These are phyloP conservation scores for Forbesichthys papilliferus DNA, from an alignment of 2,113 vertebrate genomes.

Conservation along the genomic window DNA sequence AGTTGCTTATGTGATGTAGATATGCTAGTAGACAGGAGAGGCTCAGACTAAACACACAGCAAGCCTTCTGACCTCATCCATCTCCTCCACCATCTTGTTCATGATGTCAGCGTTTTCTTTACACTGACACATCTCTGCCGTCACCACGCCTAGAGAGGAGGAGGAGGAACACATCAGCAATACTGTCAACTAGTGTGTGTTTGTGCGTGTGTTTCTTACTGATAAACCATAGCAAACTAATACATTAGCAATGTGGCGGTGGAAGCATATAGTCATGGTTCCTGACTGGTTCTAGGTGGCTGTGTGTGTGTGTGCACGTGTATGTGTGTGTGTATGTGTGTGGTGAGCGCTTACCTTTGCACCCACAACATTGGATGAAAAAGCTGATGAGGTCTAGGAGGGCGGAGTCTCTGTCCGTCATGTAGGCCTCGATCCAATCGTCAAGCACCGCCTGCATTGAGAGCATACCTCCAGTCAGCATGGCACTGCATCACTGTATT, in stretches of 20 bases:
- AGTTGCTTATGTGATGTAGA: no score
- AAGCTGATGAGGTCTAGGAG: slow-evolving; percentile 92
- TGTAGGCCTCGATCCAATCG: slow-evolving; percentile 88
- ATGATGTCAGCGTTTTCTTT: slow-evolving; percentile 78
- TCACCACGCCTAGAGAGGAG: slow-evolving; percentile 82
- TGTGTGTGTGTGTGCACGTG: not conserved
- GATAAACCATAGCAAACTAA: not conserved
- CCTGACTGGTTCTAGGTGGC: not conserved
- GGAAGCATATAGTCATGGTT: not conserved
- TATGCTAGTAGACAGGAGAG: no score
- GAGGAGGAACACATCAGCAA: not conserved
- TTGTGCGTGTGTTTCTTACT: not conserved
- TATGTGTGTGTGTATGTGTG: not conserved
- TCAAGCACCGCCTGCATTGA: slow-evolving; percentile 83
- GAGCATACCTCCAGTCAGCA: slow-evolving; percentile 11
- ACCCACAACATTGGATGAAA: slow-evolving; percentile 92
- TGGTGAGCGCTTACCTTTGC: slow-evolving; percentile 78
- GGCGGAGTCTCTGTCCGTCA: slow-evolving; percentile 81
- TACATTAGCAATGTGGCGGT: not conserved
- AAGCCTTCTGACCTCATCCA: slow-evolving; percentile 81
- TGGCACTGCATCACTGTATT: not conserved
- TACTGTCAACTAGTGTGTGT: not conserved
- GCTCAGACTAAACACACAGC: not conserved
- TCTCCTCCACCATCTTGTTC: slow-evolving; percentile 87
- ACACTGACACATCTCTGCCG: slow-evolving; percentile 90